phyloP scores from a whole-genome alignment of 2,113 vertebrate species.

The Protobothrops flavoviridis region DNA sequence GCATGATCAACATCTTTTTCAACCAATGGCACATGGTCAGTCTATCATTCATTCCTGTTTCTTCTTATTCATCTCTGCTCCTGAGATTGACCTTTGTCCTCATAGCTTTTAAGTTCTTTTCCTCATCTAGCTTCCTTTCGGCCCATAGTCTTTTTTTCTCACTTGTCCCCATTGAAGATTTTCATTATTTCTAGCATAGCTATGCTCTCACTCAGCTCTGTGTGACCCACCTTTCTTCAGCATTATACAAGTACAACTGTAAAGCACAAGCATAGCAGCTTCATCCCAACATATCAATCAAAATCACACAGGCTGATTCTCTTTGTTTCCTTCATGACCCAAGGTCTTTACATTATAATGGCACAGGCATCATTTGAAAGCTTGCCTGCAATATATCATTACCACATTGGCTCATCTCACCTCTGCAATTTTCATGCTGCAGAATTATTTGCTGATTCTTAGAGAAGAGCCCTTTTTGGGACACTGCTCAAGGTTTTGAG shows the following conservation, averaged over 20 bases:
- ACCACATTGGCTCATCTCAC: not conserved
- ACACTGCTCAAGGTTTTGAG: not conserved
- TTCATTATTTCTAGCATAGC: not conserved
- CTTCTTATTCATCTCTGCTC: not conserved
- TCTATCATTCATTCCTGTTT: not conserved
- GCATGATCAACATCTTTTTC: not conserved
- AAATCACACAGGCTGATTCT: not conserved
- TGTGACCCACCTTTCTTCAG: not conserved
- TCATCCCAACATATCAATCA: too few relatives aligned
- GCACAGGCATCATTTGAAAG: not conserved
- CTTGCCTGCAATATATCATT: not conserved
- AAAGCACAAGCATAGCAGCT: not conserved
- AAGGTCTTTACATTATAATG: not conserved
- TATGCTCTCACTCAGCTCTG: not conserved
- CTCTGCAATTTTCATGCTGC: not conserved
- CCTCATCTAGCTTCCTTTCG: not conserved
- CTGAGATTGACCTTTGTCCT: not conserved
- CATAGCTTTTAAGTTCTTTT: not conserved
- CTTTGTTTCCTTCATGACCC: not conserved
- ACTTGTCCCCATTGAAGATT: too few relatives aligned
- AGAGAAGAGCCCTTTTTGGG: not conserved
- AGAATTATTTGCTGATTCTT: not conserved
- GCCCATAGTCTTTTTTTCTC: not conserved
- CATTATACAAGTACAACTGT: not conserved
- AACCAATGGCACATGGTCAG: not conserved